These are phyloP conservation scores for Rhinopithecus roxellana DNA, from an alignment of 2,113 vertebrate species.

Conservation along the genomic window DNA sequence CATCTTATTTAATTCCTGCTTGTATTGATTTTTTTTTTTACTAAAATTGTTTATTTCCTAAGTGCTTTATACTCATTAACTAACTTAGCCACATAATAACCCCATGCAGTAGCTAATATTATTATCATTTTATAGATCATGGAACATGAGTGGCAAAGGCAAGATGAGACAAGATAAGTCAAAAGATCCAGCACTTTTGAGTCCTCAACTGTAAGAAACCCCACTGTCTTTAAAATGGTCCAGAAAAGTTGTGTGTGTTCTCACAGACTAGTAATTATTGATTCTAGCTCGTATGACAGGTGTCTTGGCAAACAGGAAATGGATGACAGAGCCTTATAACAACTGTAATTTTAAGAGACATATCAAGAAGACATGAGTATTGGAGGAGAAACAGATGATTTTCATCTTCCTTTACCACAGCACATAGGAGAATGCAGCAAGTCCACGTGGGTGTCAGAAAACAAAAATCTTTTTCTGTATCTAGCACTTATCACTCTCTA, in stretches of 20 bases:
- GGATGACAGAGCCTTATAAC: slow-evolving; percentile 80
- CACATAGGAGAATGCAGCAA: not conserved
- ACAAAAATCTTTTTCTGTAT: not conserved
- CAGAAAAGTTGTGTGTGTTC: slow-evolving; percentile 74
- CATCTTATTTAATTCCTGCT: not conserved
- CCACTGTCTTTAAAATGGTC: not conserved
- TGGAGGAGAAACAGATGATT: slow-evolving; percentile 82
- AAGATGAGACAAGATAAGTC: not conserved
- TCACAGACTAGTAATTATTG: slow-evolving; percentile 68
- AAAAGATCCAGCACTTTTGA: not conserved
- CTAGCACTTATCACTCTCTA: not conserved
- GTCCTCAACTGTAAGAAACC: not conserved
- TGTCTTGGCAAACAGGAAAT: slow-evolving; percentile 83
- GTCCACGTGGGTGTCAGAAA: not conserved
- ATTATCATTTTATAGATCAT: not conserved
- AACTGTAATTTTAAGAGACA: slow-evolving; percentile 85
- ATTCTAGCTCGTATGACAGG: slow-evolving; percentile 82
- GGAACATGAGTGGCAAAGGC: not conserved
- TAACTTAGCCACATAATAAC: not conserved
- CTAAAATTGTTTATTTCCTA: not conserved
- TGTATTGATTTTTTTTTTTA: not conserved
- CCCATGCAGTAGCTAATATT: not conserved
- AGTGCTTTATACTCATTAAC: not conserved
- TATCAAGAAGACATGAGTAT: slow-evolving; percentile 80
- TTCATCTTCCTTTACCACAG: not conserved